These are phyloP conservation scores for Drosophila sordidula DNA, from an alignment of 2,888 invertebrate species.

Conservation along the genomic window DNA sequence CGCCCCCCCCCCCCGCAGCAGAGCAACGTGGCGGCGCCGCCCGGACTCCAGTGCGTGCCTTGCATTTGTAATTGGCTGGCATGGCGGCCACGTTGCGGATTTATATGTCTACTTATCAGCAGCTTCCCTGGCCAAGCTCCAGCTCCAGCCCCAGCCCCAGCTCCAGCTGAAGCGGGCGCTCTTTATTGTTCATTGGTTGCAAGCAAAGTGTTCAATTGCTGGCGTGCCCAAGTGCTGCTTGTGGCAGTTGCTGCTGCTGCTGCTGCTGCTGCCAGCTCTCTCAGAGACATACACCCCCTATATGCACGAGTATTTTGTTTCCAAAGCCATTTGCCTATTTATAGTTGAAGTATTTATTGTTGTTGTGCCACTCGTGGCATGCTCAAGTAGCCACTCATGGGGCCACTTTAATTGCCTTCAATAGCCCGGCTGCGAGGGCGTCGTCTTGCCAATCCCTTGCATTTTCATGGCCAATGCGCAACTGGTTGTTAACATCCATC, in stretches of 20 bases:
- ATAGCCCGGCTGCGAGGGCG: conserved; percentile 16
- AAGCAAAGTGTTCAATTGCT: conserved; percentile 62
- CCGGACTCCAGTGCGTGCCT: conserved; percentile 65
- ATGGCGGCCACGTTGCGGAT: conserved; percentile 53
- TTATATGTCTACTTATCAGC: conserved; percentile 57
- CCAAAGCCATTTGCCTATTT: conserved; percentile 78
- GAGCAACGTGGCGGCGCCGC: conserved; percentile 62
- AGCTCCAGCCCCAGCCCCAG: conserved; percentile 26
- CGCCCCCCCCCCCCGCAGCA: neutral
- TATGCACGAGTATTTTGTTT: conserved; percentile 57
- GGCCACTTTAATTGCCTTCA: conserved; percentile 72
- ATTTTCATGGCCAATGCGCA: conserved; percentile 71
- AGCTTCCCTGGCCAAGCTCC: conserved; percentile 45
- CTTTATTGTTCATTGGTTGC: conserved; percentile 56
- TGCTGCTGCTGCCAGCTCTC: conserved; percentile 1
- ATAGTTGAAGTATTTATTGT: conserved; percentile 82
- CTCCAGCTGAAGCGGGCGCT: conserved; percentile 25
- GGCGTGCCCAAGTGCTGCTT: conserved; percentile 56
- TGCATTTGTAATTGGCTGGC: conserved; percentile 63
- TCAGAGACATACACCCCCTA: conserved; percentile 33
- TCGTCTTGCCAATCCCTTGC: conserved; percentile 24
- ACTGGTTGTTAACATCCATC: conserved; percentile 56
- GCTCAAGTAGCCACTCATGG: conserved; percentile 76
- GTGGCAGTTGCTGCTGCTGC: conserved; percentile 25
- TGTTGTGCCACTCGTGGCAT: conserved; percentile 74